Conservation (phyloP, 2,797 vertebrate species). For the Nyctibius grandis region DNA sequence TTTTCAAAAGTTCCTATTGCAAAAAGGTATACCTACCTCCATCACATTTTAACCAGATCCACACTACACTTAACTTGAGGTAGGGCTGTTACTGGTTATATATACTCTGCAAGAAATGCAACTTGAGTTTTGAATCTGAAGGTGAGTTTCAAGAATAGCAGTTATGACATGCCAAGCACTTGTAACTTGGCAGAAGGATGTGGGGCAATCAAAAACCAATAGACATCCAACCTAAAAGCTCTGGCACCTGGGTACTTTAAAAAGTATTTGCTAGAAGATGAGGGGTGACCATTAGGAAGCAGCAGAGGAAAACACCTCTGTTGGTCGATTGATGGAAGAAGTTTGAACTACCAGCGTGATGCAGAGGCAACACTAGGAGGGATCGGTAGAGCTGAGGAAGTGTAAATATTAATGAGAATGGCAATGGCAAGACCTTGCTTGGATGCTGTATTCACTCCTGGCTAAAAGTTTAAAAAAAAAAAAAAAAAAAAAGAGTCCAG, state of each 20-base stretch:
- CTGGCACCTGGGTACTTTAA: neutral
- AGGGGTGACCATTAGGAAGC: neutral
- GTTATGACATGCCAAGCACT: neutral
- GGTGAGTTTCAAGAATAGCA: neutral
- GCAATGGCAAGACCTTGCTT: neutral
- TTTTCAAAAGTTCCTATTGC: neutral
- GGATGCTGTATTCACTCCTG: neutral
- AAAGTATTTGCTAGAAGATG: neutral
- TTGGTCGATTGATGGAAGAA: neutral
- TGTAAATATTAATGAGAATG: neutral
- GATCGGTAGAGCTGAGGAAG: neutral
- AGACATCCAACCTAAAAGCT: neutral
- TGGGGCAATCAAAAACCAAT: neutral
- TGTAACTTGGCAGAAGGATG: neutral
- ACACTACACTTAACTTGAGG: neutral
- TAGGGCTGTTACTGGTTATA: neutral
- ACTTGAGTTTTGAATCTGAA: neutral
- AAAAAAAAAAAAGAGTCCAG: neutral
- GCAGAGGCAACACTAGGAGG: neutral
- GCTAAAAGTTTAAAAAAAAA: neutral
- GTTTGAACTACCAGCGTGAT: neutral
- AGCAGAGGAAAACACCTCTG: neutral
- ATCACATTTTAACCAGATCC: neutral
- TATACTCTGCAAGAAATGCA: neutral
- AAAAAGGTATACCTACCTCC: neutral